Evolutionary conservation across 92 coral and sea anemone genomes (phyloP), one percentile per base, ranked within the genome.

Genomic region (Phenganax stokvisi): DNA sequence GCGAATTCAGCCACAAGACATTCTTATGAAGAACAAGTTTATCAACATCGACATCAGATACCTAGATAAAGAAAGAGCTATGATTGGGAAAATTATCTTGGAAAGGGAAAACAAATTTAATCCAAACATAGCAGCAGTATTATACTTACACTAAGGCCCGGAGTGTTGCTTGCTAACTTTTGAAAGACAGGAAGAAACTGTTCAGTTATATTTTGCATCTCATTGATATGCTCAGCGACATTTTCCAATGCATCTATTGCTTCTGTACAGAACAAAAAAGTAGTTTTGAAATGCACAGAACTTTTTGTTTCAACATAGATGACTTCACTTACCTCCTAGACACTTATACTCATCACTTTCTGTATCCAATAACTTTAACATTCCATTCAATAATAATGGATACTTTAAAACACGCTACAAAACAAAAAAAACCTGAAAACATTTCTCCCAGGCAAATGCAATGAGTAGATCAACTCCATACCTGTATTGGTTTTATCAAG

Each of bases 131-230:
- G 72, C 67, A 61, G 27, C 7, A 17, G n/a, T 12, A 12, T 9
- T 57, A 51, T 54, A 31, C 68, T 67, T 87, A 96, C 99, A 97
- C 92, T 91, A 67, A 90, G 86, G 56, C 86, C 90, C 44, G 75
- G 87, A 81, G 62, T 87, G 16, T 86, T 90, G 20, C 79, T 90
- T 16, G 92, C 91, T 56, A 92, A 76, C 73, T 91, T 92, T 77
- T 90, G 91, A 57, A 96, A 96, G 9, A 89, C 71, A 29, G 91
- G 96, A n/a, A 97, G 89, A 77, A 92, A 96, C 63, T 90, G 86
- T 81, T 96, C 97, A 31, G 99, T 96, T 17, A 96, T 96, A 76
- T 94, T 84, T 62, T 96, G 99, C 99, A 96, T 96, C 86, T 96
- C 99, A 70, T 96, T 92, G 64, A 96, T 96, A 62, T 96, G 99